Percentiles rank a stretch among this genome's conserved stretches.
Conservation (phyloP, 2,113 vertebrate genomes). For the Gorsachius goisagi region DNA sequence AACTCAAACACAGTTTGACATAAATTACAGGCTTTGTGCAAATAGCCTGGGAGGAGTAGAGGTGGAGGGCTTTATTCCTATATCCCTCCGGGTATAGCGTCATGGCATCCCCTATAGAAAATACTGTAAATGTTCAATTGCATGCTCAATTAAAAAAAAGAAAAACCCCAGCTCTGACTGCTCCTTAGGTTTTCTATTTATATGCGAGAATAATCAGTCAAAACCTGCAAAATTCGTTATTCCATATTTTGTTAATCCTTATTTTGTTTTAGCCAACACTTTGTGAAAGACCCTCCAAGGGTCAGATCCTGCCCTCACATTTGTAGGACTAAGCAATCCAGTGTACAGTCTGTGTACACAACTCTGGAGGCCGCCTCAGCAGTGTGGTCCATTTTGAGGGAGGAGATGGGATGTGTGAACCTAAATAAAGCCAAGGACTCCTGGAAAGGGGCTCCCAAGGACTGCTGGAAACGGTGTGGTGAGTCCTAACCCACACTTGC, state of each 20-base stretch:
- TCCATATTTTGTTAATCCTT: background rate
- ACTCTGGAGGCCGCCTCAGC: background rate
- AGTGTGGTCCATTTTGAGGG: background rate
- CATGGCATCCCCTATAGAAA: background rate
- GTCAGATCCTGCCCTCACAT: background rate
- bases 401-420: background rate
- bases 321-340: background rate
- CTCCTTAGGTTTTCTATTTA: background rate
- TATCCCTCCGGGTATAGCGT: background rate
- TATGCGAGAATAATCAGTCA: background rate
- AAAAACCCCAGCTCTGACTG: background rate
- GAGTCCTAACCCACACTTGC: background rate
- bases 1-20: background rate
- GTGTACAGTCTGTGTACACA: no score
- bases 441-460: background rate
- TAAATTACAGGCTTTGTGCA: conserved; percentile 2
- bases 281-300: background rate
- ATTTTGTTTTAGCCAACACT: background rate
- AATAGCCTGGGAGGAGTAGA: background rate
- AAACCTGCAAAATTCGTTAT: background rate
- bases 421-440: background rate
- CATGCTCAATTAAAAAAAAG: background rate
- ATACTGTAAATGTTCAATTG: background rate
- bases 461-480: background rate
- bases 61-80: background rate